Evolutionary conservation across 1,140 invertebrate genomes (phyloP).

Genomic region (Drosophila ambigua): DNA sequence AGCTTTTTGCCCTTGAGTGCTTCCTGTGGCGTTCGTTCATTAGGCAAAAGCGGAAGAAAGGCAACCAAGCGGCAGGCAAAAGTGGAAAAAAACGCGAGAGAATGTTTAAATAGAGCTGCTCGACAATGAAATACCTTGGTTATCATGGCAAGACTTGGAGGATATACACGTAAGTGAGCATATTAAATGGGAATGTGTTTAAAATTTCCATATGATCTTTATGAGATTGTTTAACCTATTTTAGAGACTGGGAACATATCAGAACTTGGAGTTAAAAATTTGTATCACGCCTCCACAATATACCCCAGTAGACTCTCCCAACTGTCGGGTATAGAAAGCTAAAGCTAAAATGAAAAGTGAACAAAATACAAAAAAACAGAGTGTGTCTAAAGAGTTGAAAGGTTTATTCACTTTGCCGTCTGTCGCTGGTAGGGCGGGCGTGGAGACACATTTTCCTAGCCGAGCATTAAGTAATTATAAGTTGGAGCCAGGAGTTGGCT

Average conservation of each 20-base stretch:
- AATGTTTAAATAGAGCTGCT: too few species aligned
- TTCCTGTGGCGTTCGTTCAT: slow-evolving; percentile 74
- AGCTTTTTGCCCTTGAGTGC: slow-evolving; percentile 64
- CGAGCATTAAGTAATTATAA: slow-evolving; percentile 80
- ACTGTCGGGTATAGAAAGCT: slow-evolving; percentile 12
- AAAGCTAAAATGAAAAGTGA: slow-evolving; percentile 16
- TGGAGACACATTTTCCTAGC: slow-evolving; percentile 35
- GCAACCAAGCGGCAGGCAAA: slow-evolving; percentile 7
- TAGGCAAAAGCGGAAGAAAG: slow-evolving; percentile 64
- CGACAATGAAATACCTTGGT: too few species aligned
- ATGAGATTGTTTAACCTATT: too few species aligned
- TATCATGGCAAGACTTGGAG: too few species aligned
- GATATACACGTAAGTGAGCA: neutral
- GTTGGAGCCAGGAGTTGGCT: slow-evolving; percentile 53
- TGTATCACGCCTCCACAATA: too few species aligned
- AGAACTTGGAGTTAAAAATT: too few species aligned
- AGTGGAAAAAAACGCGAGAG: neutral
- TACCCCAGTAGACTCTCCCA: too few species aligned
- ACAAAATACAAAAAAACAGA: slow-evolving; percentile 26
- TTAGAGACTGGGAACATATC: too few species aligned
- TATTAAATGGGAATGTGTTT: slow-evolving; percentile 13
- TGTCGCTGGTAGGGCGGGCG: slow-evolving; percentile 10
- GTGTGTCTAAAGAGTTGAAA: slow-evolving; percentile 70
- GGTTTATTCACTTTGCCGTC: slow-evolving; percentile 69
- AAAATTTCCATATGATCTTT: too few species aligned